Evolutionary conservation across 1,140 invertebrate genomes (phyloP).

Genomic region (Latrodectus geometricus): DNA sequence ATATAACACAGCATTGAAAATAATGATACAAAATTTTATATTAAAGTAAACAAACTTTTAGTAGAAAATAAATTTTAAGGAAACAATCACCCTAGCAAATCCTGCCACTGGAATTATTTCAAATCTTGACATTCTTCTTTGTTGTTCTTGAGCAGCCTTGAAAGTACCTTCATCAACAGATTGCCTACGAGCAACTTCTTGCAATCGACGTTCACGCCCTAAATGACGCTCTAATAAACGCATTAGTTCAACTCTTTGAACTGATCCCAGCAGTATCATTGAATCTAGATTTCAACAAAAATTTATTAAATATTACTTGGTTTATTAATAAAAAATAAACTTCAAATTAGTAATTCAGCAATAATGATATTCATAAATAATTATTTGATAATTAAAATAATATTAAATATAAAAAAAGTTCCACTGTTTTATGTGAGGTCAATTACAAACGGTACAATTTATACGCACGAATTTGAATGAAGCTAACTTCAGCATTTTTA

Average conservation of each 20-base stretch:
- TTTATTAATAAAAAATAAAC: neutral
- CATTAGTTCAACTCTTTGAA: constrained; percentile 89
- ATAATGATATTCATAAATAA: neutral
- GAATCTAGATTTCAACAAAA: constrained; percentile 72
- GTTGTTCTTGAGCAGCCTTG: constrained; percentile 67
- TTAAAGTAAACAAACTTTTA: neutral
- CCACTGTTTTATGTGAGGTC: no score
- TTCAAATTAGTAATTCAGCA: neutral
- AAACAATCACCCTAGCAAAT: constrained; percentile 31
- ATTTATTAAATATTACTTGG: no score
- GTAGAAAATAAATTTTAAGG: no score
- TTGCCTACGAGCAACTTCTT: constrained; percentile 75
- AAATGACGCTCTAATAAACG: constrained; percentile 84
- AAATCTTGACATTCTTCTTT: constrained; percentile 77
- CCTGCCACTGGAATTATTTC: constrained; percentile 76
- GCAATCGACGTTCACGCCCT: constrained; percentile 83
- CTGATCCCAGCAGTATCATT: constrained; percentile 94
- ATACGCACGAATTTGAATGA: no score
- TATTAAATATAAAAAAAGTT: no score
- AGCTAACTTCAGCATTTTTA: no score
- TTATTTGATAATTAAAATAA: no score
- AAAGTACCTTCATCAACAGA: constrained; percentile 60
- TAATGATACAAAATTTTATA: neutral
- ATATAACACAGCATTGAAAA: neutral
- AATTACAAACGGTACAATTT: no score